Base-by-base conservation (phyloP, 2,888 invertebrate species). In the Morinoia aosen region DNA sequence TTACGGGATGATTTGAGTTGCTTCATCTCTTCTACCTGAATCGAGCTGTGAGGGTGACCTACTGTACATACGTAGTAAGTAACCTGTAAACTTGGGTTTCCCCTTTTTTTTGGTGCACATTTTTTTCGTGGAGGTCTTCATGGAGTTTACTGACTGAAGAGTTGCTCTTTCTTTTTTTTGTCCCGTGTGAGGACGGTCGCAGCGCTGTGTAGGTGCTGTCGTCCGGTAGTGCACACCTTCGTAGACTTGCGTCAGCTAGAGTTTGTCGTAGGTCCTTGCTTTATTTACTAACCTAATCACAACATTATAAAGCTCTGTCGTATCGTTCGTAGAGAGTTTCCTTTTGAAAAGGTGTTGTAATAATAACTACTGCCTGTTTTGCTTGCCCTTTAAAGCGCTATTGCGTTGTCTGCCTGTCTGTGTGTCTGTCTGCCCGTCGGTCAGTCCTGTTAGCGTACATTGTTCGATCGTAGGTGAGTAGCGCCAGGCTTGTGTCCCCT, bases 11-110 rank as follows among this genome's bases (percentile, higher is more conserved):
- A 33, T 76, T 90, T 39, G 40, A 39, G 40, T 90, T 48, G 40
- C 33, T 48, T 90, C 2, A 16, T 33, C 33, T 40, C 11, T 48
- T 25, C 90, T 90, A 90, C 90, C 90, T 90, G 90, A 90, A 90
- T 48, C 90, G 90, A 90, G 90, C 90, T 90, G 90, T 90, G 90
- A 90, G 90, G 90, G 90, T 90, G 90, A 90, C 39, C 2, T 19
- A 12, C 40, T 90, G 90, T 90, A 90, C 48, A 90, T 90, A 90
- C 48, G 40, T 90, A 90, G 39, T 90, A 90, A 90, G 39, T 90
- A 90, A 90, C 90, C 40, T 90, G 39, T 40, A 90, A 40, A 19
- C 90, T 40, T 90, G 40, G 48, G 48, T 90, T 90, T 5, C 39
- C 48, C 48, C 5, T 48, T 40, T 90, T 90, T 39, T 90, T 90